These are phyloP conservation scores for Gambusia holbrooki DNA, from an alignment of 2,113 vertebrate genomes.

Conservation along the genomic window DNA sequence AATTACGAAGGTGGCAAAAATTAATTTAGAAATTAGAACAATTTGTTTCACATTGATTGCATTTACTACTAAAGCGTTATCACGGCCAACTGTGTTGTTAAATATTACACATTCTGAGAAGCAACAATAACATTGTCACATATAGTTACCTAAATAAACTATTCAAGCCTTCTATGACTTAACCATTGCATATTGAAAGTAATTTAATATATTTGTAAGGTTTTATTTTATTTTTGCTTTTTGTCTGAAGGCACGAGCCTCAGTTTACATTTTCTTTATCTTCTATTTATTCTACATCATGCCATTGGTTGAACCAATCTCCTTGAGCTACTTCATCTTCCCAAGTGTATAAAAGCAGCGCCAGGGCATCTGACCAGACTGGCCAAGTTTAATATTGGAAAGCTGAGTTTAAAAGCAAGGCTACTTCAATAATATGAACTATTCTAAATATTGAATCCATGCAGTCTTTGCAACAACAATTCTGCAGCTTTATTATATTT, in stretches of 20 bases:
- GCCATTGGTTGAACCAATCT: too few species aligned
- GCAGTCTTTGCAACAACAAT: too few species aligned
- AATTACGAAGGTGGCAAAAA: neutral
- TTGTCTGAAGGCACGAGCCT: too few species aligned
- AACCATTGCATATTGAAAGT: neutral
- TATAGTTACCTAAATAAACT: neutral
- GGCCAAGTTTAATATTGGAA: too few species aligned
- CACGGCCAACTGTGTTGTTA: neutral
- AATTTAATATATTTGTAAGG: too few species aligned
- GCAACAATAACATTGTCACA: neutral
- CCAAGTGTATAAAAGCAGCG: too few species aligned
- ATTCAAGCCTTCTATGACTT: neutral
- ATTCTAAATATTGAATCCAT: neutral
- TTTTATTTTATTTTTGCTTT: too few species aligned
- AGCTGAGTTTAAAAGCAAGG: neutral
- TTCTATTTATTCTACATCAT: too few species aligned
- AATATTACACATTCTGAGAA: neutral
- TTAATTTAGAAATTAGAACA: neutral
- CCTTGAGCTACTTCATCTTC: too few species aligned
- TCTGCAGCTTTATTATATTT: neutral
- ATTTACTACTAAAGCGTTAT: too few species aligned
- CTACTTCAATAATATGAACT: neutral
- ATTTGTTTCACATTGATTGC: neutral
- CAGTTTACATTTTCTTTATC: neutral
- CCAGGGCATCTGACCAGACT: too few species aligned